Evolutionary conservation across 2,113 vertebrate genomes (phyloP), one percentile per base, ranked within the genome.

Genomic region (Choloepus hoffmanni): DNA sequence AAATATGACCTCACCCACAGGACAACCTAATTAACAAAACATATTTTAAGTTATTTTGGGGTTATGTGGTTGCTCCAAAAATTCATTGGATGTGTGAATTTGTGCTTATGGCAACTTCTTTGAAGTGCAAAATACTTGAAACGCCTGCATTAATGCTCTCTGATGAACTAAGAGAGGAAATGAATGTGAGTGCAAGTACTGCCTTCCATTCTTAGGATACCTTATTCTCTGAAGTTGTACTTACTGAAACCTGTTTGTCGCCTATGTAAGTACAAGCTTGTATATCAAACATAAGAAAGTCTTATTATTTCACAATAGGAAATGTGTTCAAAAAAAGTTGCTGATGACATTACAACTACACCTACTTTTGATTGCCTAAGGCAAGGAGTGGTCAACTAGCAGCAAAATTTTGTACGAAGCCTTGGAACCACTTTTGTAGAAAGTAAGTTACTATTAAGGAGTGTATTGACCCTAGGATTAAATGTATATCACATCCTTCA

Each of bases 381-480:
- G 43, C 26, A 91, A 90, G 28, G 33, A 90, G 45, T 81, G 9
- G 30, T 72, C 63, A 76, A 12, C 45, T 33, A 50, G n/a, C 40
- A 84, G 43, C n/a, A 93, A 40, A 65, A 12, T 74, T 92, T 55
- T 76, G 9, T 72, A 74, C 23, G 65, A 79, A 70, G 14, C 14
- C 55, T 93, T 89, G 67, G 78, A 53, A 82, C 65, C 16, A 18
- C n/a, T 78, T 48, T 73, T 79, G n/a, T 11, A 63, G 48, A 94
- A 95, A 94, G 74, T 74, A 90, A n/a, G 23, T 89, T 86, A 94
- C 23, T 74, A 40, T 87, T 87, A n/a, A 87, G 19, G 92, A 87
- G 33, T 91, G 18, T 18, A 68, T n/a, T 79, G 45, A 79, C 65
- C 23, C 26, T 45, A 73, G 36, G 30, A 96, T 58, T 83, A 62